Evolutionary conservation across 2,113 vertebrate genomes (phyloP).

Genomic region (Anarrhichthys ocellatus): DNA sequence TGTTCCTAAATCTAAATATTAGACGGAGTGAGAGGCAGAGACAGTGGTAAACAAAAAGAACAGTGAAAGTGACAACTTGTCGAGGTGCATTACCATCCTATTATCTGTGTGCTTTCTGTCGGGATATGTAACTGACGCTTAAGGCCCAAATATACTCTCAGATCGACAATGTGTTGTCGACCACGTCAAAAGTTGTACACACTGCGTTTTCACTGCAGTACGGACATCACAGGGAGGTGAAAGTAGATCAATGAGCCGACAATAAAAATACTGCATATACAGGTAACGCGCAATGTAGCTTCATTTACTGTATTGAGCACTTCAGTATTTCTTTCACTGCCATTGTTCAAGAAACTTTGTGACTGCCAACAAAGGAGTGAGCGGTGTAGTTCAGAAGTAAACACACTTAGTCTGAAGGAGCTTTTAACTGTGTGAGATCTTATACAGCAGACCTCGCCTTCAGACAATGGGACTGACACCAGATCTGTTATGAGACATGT

Average conservation of each 20-base stretch:
- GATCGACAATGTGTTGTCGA: not conserved
- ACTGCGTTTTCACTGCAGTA: not conserved
- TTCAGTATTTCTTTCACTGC: not conserved
- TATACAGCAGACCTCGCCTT: not conserved
- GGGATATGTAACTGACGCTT: not conserved
- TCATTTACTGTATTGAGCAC: not conserved
- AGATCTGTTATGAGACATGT: not conserved
- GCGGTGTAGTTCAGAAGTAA: not conserved
- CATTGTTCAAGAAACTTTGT: not conserved
- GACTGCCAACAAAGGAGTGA: not conserved
- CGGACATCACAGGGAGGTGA: not conserved
- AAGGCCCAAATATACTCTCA: not conserved
- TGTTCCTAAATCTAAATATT: slow-evolving; percentile 25
- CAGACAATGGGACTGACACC: not conserved
- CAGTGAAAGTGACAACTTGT: slow-evolving; percentile 33
- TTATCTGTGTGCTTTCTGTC: slow-evolving; percentile 21
- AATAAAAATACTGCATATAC: not conserved
- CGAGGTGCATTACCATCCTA: not conserved
- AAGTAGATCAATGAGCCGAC: not conserved
- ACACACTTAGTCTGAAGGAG: not conserved
- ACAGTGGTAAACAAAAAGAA: slow-evolving; percentile 28
- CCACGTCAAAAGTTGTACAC: not conserved
- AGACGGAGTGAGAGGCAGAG: slow-evolving; percentile 12
- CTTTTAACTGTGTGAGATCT: not conserved
- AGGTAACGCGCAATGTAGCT: not conserved